Evolutionary conservation across 1,140 invertebrate genomes (phyloP), one percentile per base, ranked within the genome.

Genomic region (Rhagoletis zephyria): DNA sequence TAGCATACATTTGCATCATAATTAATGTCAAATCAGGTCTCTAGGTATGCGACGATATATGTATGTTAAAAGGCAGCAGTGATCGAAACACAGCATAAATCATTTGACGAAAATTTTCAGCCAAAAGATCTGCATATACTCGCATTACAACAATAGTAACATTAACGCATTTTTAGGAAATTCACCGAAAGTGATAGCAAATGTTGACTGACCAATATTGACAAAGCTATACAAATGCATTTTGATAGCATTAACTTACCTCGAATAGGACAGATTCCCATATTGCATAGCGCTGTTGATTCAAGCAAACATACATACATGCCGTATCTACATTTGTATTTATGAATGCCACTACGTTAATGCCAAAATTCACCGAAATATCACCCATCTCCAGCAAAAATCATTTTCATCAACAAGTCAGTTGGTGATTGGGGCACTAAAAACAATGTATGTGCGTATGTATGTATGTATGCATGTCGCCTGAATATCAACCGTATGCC

Each of bases 171-270:
- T 67, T 42, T 67, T 67, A 10, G 7, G 19, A 19, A 19, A 10
- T 67, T 67, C 19, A 30, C n/a, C 7, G 19, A 67, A 42, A 42
- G 9, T 67, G 64, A 42, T 67, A 12, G 19, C 7, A 40, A 42
- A 42, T 7, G 10, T 40, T 67, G 40, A 67, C 19, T 67, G 64
- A 67, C 64, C 64, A 67, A 67, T 67, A 67, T 67, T 19, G 64
- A 12, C 64, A 30, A 40, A 40, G 64, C 19, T 40, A 42, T 30
- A 67, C 7, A 3, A 42, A 2, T 42, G 3, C n/a, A 30, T 2
- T 30, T 67, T 67, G 64, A 9, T 14, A n/a, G 12, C n/a, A 63
- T n/a, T n/a, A 63, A 14, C 61, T 14, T n/a, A 7, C 4, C 12
- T n/a, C 61, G 12, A 1, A 30, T 30, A 30, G 30, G 30, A 30